Evolutionary conservation across 2,113 vertebrate genomes (phyloP).

Genomic region (Felis chaus): DNA sequence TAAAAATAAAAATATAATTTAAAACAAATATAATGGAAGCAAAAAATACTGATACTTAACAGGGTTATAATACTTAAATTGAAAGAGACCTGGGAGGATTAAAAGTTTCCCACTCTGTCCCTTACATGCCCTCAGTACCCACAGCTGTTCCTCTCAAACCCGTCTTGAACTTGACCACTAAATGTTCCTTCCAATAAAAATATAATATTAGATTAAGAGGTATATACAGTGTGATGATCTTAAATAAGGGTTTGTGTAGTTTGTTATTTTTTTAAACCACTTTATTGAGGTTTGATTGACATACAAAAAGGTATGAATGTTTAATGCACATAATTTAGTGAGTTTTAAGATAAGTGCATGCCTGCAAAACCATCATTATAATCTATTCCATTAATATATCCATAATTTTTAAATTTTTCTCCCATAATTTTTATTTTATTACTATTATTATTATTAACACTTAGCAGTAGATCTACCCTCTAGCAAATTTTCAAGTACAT

Average conservation of each 20-base stretch:
- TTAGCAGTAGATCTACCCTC: not conserved
- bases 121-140: not conserved
- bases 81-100: not conserved
- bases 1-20: not conserved
- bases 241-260: not conserved
- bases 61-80: not conserved
- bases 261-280: not conserved
- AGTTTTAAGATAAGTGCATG: not conserved
- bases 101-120: not conserved
- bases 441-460: not conserved
- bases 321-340: not conserved
- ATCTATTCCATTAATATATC: not conserved
- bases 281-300: not conserved
- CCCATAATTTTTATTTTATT: not conserved
- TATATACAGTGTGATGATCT: not conserved
- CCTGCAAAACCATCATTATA: not conserved
- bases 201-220: not conserved
- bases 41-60: not conserved
- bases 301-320: not conserved
- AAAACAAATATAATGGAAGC: not conserved
- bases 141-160: not conserved
- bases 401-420: not conserved
- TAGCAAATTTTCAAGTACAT: not conserved
- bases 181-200: not conserved
- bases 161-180: not conserved